Base-by-base conservation (phyloP, 2,888 invertebrate genomes). In the Agrochola circellaris region DNA sequence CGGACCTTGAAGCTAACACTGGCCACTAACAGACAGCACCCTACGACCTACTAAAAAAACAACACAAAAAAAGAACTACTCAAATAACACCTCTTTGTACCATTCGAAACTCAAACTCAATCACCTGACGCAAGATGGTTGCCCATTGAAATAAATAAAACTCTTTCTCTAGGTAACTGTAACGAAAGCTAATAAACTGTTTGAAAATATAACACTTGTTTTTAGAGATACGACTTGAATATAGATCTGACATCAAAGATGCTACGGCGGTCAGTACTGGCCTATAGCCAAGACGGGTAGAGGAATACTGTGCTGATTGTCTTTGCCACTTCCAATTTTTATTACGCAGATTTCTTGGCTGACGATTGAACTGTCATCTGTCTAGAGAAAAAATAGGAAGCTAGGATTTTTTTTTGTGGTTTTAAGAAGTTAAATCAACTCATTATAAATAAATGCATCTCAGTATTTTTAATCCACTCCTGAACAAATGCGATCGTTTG, bases 111-210 rank as follows among this genome's bases (percentile, higher is more conserved):
- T 75, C 69, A 62, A 85, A 83, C 56, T 34, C 60, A 66, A 81
- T 83, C 82, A 81, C 65, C 75, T 71, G 74, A 62, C 64, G 61
- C 77, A 79, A 77, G 64, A 73, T 68, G 60, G 58, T 74, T 23
- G 76, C 62, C 75, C 77, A 75, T 75, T 84, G 60, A 75, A 73
- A 85, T 84, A 81, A 84, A 87, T 73, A 82, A 79, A 87, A 84
- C 82, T 76, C 81, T 82, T 73, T 80, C 77, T 84, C 82, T 85
- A 54, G 83, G 87, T 87, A 85, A 87, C 77, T 86, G 86, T 87
- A 75, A 86, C 84, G 79, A 85, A 82, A 77, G 79, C 78, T 54
- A 86, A 85, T 87, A 87, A 86, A 87, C 78, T 74, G 75, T 60
- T 79, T 75, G 79, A 87, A 87, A 85, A 87, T 83, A 81, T 75